phyloP scores from a whole-genome alignment of 2,888 invertebrate genomes.

The Pristionchus mayeri region DNA sequence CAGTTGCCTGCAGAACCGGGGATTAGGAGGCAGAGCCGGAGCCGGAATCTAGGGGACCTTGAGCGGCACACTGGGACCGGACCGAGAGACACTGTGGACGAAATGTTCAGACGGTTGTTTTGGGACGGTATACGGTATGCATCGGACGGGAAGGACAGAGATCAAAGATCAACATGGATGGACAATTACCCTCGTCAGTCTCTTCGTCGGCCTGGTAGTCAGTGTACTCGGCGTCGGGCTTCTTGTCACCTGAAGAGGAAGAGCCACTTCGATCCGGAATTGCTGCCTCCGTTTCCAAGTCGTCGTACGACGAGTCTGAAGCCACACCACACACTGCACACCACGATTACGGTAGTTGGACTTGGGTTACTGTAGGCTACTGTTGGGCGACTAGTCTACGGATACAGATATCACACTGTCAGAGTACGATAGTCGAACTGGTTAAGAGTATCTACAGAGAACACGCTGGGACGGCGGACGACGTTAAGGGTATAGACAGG shows the following conservation, averaged over 20 bases:
- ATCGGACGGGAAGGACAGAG: background rate
- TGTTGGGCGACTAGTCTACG: too few relatives aligned
- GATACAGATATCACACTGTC: too few relatives aligned
- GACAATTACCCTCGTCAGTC: conserved; percentile 59
- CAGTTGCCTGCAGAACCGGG: conserved; percentile 59
- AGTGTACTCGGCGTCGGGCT: conserved; percentile 55
- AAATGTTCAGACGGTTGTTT: background rate
- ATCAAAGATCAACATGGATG: background rate
- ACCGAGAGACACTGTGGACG: background rate
- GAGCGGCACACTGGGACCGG: background rate
- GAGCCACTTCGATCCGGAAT: conserved; percentile 33
- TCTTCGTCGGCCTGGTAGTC: conserved; percentile 56
- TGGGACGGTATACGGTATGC: background rate
- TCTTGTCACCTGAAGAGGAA: background rate
- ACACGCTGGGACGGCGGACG: conserved; percentile 5
- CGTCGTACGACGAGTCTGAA: conserved; percentile 66
- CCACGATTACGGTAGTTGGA: background rate
- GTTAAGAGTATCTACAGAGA: background rate
- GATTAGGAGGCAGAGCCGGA: background rate
- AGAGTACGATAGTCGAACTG: background rate
- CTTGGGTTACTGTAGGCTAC: background rate
- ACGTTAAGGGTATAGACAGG: background rate
- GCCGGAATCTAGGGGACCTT: background rate
- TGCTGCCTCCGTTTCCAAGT: conserved; percentile 63
- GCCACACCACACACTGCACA: conserved; percentile 13